Evolutionary conservation across 2,113 vertebrate genomes (phyloP).

Genomic region (Zosterops lateralis): DNA sequence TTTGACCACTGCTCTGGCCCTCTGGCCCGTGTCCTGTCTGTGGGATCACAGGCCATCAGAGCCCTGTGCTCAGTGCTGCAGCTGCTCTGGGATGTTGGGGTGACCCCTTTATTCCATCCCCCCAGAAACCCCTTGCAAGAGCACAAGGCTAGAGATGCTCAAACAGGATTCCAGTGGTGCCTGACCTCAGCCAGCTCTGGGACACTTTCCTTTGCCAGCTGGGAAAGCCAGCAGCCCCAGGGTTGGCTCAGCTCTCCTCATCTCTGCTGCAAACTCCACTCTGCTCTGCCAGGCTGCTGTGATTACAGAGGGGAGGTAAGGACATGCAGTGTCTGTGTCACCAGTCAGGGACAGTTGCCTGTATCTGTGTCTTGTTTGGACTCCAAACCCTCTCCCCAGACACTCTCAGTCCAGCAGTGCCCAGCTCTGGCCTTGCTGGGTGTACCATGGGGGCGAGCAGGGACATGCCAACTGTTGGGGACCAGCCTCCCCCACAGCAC

Average conservation of each 20-base stretch:
- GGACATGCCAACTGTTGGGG: accelerated
- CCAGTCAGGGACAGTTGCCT: not conserved
- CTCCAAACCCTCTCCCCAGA: not conserved
- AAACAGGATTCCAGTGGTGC: not conserved
- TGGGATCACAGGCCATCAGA: not conserved
- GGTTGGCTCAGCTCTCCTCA: not conserved
- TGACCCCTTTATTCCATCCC: not conserved
- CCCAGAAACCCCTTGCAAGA: not conserved
- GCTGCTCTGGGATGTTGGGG: not conserved
- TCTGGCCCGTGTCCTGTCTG: not conserved
- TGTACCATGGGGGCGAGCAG: accelerated
- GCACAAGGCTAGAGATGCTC: not conserved
- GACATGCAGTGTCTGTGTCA: not conserved
- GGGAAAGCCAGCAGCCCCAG: not conserved
- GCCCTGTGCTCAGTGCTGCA: not conserved
- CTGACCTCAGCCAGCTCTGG: not conserved
- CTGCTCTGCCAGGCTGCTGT: not conserved
- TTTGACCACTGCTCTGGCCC: not conserved
- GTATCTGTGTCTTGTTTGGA: not conserved
- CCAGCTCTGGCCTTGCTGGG: not conserved
- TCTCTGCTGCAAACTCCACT: not conserved
- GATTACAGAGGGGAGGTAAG: not conserved
- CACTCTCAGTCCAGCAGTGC: accelerated
- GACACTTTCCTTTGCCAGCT: not conserved
- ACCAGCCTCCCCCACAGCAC: accelerated